phyloP scores from a whole-genome alignment of 2,797 vertebrate genomes.

The Spinus pinus region DNA sequence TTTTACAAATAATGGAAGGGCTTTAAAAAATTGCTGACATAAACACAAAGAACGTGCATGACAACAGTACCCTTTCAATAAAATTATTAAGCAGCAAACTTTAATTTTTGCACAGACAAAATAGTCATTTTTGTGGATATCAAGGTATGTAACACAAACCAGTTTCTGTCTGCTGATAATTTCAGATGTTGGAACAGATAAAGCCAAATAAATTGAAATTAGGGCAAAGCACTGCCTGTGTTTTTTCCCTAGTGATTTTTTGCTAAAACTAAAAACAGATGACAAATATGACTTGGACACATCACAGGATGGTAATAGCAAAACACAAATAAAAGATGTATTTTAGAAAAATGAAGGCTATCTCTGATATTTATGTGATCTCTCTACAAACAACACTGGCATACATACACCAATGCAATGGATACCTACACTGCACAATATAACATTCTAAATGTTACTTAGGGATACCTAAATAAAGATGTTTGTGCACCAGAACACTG shows the following conservation, averaged over 20 bases:
- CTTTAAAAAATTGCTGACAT: not conserved
- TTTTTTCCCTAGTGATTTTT: not conserved
- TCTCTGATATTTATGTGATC: not conserved
- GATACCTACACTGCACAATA: not conserved
- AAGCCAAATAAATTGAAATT: not conserved
- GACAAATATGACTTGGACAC: not conserved
- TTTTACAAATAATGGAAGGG: not conserved
- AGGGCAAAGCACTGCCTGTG: not conserved
- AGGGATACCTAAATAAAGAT: not conserved
- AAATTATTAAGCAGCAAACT: not conserved
- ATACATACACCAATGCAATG: not conserved
- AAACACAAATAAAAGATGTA: not conserved
- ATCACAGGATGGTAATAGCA: not conserved
- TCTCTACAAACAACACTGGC: not conserved
- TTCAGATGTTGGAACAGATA: not conserved
- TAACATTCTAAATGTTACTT: not conserved
- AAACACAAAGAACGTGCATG: not conserved
- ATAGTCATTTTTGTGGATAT: not conserved
- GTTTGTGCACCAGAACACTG: not conserved
- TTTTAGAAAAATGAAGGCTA: not conserved
- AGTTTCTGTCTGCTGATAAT: not conserved
- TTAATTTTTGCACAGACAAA: not conserved
- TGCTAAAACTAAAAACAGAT: not conserved
- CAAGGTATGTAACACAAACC: not conserved
- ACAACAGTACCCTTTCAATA: rapidly evolving